Conservation (phyloP, 2,888 invertebrate species). For the Branchipolynoe longqiensis region DNA sequence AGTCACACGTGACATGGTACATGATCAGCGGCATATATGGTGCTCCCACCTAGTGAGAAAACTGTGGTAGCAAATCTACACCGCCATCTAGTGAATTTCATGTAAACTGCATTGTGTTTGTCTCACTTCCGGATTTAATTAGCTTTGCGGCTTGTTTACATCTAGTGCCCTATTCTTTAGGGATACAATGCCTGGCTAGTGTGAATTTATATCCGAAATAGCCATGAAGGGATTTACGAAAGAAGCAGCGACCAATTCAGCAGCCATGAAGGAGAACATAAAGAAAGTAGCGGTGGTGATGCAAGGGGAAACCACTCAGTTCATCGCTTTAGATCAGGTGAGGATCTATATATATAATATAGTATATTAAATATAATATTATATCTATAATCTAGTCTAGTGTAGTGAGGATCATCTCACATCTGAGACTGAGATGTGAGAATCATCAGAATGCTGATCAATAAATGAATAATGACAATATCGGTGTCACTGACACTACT, state of each 20-base stretch:
- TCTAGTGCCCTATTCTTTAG: neutral
- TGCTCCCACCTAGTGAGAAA: no score
- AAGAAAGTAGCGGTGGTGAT: constrained; percentile 78
- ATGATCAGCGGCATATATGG: no score
- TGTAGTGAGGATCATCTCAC: no score
- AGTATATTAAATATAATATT: neutral
- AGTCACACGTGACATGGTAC: no score
- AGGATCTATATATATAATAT: neutral
- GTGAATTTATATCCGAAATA: neutral
- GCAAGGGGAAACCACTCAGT: constrained; percentile 74
- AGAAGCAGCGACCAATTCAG: constrained; percentile 22
- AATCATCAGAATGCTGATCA: no score
- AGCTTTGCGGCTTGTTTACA: constrained; percentile 5
- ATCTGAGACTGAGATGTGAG: no score
- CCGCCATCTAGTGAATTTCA: neutral
- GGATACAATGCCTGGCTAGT: neutral
- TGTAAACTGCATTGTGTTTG: neutral
- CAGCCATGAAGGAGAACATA: constrained; percentile 70
- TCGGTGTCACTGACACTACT: no score
- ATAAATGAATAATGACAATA: no score
- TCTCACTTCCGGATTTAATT: constrained; percentile 23
- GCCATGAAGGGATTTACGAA: constrained; percentile 35
- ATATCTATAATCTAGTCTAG: no score
- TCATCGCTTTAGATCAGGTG: constrained; percentile 78
- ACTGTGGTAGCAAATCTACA: no score